Evolutionary conservation across 2,113 vertebrate genomes (phyloP), one percentile per base, ranked within the genome.

Genomic region (Ochotona princeps): DNA sequence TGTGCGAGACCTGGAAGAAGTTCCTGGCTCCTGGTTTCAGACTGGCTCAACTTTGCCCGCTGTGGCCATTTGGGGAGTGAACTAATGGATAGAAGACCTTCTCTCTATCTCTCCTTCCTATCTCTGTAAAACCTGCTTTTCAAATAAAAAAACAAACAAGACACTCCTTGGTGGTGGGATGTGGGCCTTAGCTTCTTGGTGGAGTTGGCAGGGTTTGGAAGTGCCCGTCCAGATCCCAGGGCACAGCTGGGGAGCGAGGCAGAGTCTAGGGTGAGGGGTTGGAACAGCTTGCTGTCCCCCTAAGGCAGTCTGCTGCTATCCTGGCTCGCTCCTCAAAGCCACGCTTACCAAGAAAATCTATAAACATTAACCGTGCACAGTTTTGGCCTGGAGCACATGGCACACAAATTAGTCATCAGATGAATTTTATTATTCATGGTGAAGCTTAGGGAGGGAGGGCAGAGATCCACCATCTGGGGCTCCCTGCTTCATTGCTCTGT

Each of bases 341-440:
- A 20, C 12, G 14, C 30, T 69, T 66, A 72, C 26, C 38, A 54
- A 21, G 32, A 75, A 66, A 8, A 63, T 86, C 80, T 47, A 23
- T 54, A 32, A 90, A 23, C 49, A 51, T 23, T 66, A 66, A 63
- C 66, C 4, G 8, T 1, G 54, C 86, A 17, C 38, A 69, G 15
- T 57, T 92, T 74, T 49, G 90, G 67, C 91, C 96, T 83, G 28
- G 67, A 95, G 87, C n/a, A 60, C 35, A 54, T 1, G 63, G 54
- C 28, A 66, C 28, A 83, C 38, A 86, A 75, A 66, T 10, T 66
- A 92, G n/a, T 57, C 54, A 83, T 84, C 51, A 54, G 67, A 63
- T 79, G 38, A 21, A 11, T 54, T 96, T 86, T 60, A 95, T 96
- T 92, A 92, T 95, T 94, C 81, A 91, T 95, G 51, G 72, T 81